These are phyloP conservation scores for Acronicta alni DNA, from an alignment of 2,888 invertebrate genomes.

Conservation along the genomic window DNA sequence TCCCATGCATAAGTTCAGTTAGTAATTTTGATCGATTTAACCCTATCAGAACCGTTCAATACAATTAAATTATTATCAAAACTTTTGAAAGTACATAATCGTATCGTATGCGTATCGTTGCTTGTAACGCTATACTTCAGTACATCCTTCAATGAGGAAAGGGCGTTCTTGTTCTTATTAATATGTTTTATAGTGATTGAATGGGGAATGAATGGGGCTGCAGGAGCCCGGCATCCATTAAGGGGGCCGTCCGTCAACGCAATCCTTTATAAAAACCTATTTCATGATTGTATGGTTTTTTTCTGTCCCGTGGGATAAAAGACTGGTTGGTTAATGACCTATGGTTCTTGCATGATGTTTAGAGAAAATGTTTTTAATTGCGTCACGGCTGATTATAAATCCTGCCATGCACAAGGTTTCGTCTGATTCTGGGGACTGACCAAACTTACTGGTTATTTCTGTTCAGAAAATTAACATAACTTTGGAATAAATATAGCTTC, in stretches of 20 bases:
- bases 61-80: too few species aligned
- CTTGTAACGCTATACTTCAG: conserved; percentile 3
- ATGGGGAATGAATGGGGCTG: conserved; percentile 63
- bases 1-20: too few species aligned
- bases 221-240: conserved; percentile 54
- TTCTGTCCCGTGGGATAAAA: conserved; percentile 41
- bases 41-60: too few species aligned
- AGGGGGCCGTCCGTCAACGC: conserved; percentile 63
- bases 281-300: conserved; percentile 34
- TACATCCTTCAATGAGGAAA: conserved; percentile 44
- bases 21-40: too few species aligned
- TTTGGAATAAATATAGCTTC: too few species aligned
- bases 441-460: too few species aligned
- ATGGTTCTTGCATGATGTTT: conserved; percentile 9
- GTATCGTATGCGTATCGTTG: conserved; percentile 27
- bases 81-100: not conserved
- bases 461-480: not conserved
- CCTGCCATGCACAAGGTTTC: not conserved
- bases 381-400: not conserved
- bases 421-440: not conserved
- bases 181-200: conserved; percentile 61
- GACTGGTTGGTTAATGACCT: conserved; percentile 26
- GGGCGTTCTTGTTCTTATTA: conserved; percentile 43
- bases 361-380: not conserved
- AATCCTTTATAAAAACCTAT: conserved; percentile 42